Conservation (phyloP, 2,113 vertebrate species). For the Phoxinus phoxinus region DNA sequence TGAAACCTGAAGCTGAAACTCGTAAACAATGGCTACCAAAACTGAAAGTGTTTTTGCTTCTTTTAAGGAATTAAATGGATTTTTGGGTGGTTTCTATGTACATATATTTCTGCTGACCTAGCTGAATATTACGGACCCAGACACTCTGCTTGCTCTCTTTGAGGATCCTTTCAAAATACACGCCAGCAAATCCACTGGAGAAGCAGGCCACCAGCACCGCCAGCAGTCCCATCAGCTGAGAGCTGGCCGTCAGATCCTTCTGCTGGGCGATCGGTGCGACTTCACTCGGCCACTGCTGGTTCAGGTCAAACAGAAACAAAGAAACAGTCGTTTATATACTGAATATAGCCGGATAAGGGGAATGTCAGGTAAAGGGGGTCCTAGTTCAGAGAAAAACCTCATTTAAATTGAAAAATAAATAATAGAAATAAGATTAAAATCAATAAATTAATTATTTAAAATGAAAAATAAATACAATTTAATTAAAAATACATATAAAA, state of each 20-base stretch:
- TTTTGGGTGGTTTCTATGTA: neutral
- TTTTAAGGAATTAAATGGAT: neutral
- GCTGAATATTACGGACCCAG: conserved; percentile 97
- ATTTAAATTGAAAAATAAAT: neutral
- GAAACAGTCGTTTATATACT: conserved; percentile 3
- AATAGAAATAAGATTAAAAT: neutral
- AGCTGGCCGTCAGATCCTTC: conserved; percentile 82
- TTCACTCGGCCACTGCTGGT: conserved; percentile 89
- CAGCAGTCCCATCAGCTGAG: conserved; percentile 87
- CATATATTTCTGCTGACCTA: conserved; percentile 77
- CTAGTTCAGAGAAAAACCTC: neutral
- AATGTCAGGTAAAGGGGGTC: neutral
- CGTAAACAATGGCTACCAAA: neutral
- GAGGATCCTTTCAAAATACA: conserved; percentile 61
- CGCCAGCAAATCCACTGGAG: conserved; percentile 87
- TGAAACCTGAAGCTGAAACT: neutral
- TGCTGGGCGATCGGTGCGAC: conserved; percentile 65
- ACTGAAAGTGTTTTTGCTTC: neutral
- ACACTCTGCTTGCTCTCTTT: conserved; percentile 82
- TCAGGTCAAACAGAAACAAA: conserved; percentile 9
- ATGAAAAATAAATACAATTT: neutral
- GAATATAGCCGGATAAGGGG: neutral
- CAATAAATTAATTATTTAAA: neutral
- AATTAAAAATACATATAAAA: too few relatives aligned
- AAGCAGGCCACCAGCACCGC: conserved; percentile 93